Evolutionary conservation across 2,113 vertebrate species (phyloP), one percentile per base, ranked within the genome.

Genomic region (Elachura formosa): DNA sequence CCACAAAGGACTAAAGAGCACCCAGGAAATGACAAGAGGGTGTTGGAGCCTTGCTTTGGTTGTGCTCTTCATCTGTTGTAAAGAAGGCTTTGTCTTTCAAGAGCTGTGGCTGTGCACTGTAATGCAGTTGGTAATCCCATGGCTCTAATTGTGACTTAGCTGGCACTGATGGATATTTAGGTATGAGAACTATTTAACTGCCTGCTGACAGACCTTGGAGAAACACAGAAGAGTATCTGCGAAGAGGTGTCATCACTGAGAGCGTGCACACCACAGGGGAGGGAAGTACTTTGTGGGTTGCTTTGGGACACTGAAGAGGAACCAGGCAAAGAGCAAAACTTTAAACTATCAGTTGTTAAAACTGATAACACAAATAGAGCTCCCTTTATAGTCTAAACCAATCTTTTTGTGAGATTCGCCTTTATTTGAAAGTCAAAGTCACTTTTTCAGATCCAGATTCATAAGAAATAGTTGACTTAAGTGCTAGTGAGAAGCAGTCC

Each of bases 161-260:
- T 66, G 89, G 12, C 8, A 4, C 26, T 63, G 29, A 45, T 82
- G 54, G 29, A 9, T 77, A 9, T 77, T 54, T 25, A 8, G 89
- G 29, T 6, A 7, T 31, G 6, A 0, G 11, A 51, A 13, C 51
- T 2, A 3, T n/a, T 62, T 18, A 7, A 23, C 16, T 58, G 34
- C 20, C 61, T 45, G 34, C 20, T 48, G 55, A 5, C 51, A 51
- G 45, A 34, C 17, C 55, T 10, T n/a, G 49, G 64, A 52, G 73
- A 49, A 69, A 43, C 12, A 6, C 6, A 1, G n/a, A 10, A 7
- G 31, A 13, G 14, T 14, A 0, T 33, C 31, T 62, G 58, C 34
- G 1, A 45, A 40, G 61, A 43, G 34, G 10, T 16, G 49, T 9
- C 5, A 3, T 19, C 33, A 2, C 12, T 26, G 40, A 52, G 72